A percentile compares a stretch with the other conserved stretches of the same genome.
Conservation (phyloP, 2,888 invertebrate species). For the Spilosoma lubricipeda region DNA sequence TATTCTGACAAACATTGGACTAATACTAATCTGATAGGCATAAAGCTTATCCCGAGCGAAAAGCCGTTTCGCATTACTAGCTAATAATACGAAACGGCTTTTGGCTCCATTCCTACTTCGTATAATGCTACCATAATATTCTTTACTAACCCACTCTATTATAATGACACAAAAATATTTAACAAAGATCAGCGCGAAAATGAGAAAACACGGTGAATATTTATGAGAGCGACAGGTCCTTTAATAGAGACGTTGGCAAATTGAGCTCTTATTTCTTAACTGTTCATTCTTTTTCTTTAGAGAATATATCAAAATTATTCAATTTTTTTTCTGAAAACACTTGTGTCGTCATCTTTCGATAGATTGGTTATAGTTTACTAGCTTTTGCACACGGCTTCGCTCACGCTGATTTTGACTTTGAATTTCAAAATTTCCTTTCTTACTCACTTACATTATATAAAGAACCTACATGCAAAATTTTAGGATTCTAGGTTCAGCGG, state of each 20-base stretch:
- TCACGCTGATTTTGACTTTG: too few relatives aligned
- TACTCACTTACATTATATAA: too few relatives aligned
- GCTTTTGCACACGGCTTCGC: too few relatives aligned
- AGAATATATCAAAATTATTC: too few relatives aligned
- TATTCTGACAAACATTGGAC: not conserved
- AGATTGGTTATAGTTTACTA: too few relatives aligned
- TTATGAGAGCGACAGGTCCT: not conserved
- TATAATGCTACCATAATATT: not conserved
- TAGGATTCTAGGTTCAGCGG: too few relatives aligned
- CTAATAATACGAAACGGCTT: not conserved
- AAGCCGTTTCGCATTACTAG: too few relatives aligned
- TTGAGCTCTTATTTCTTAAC: too few relatives aligned
- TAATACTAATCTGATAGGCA: not conserved
- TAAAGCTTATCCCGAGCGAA: too few relatives aligned
- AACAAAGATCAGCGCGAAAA: not conserved
- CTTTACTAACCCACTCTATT: not conserved
- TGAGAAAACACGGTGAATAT: conserved; percentile 1
- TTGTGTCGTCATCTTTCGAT: not conserved
- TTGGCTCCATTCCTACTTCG: not conserved
- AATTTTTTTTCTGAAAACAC: not conserved
- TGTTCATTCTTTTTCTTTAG: too few relatives aligned
- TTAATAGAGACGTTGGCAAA: not conserved
- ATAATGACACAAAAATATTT: not conserved
- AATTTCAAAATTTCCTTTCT: too few relatives aligned
- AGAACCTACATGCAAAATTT: too few relatives aligned